Conservation (phyloP, 2,797 vertebrate genomes). For the Pagetopsis macropterus region DNA sequence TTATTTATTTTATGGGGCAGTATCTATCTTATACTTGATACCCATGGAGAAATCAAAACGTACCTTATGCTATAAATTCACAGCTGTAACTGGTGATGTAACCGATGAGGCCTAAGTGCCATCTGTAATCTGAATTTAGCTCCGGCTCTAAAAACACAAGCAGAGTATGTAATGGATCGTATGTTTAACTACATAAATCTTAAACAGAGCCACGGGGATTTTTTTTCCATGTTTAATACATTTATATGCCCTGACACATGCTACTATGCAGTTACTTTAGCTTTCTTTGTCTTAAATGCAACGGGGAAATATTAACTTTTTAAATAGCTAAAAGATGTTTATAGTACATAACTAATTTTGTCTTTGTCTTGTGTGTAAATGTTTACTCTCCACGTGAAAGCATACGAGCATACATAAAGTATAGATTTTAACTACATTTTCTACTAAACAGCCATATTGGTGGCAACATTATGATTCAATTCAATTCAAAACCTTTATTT, state of each 20-base stretch:
- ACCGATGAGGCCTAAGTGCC: conserved; percentile 28
- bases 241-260: conserved; percentile 18
- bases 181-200: conserved; percentile 48
- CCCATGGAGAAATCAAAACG: neutral
- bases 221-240: conserved; percentile 40
- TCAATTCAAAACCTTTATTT: too few species aligned
- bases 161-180: conserved; percentile 40
- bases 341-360: too few species aligned
- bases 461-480: neutral
- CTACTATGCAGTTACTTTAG: conserved; percentile 14
- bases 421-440: neutral
- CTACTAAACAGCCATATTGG: neutral
- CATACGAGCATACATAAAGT: neutral
- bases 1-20: neutral
- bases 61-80: neutral
- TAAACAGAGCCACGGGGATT: conserved; percentile 7
- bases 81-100: conserved; percentile 37
- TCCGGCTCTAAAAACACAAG: conserved; percentile 41
- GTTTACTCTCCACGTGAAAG: neutral
- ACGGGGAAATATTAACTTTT: neutral
- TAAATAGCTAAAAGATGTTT: too few species aligned
- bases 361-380: neutral
- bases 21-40: neutral
- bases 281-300: neutral
- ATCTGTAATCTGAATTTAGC: conserved; percentile 60